These are phyloP conservation scores for Phallusia fumigata DNA, from an alignment of 23 tunicate genomes.

Conservation along the genomic window DNA sequence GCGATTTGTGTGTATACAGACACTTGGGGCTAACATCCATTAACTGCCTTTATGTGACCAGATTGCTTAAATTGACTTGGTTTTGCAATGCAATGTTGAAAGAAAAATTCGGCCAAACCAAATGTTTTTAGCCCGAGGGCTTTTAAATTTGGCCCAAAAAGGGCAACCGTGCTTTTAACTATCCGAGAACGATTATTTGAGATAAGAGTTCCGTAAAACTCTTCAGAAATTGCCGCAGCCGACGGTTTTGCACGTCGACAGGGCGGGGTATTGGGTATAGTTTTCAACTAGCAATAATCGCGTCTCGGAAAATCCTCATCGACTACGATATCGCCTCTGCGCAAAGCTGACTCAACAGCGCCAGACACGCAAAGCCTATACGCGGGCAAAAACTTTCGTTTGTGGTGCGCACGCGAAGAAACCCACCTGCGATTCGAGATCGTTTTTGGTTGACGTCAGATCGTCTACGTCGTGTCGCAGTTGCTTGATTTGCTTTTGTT, in stretches of 20 bases:
- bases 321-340: slow-evolving; percentile 50
- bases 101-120: too few species aligned
- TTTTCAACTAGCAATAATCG: slow-evolving; percentile 57
- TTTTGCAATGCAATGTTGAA: too few species aligned
- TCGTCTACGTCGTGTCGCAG: slow-evolving; percentile 80
- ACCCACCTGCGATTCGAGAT: slow-evolving; percentile 71
- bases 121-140: too few species aligned
- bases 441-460: slow-evolving; percentile 48
- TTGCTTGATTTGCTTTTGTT: slow-evolving; percentile 90
- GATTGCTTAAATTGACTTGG: too few species aligned
- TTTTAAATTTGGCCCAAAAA: too few species aligned
- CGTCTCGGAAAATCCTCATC: slow-evolving; percentile 54
- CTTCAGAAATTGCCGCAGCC: slow-evolving; percentile 49
- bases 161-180: too few species aligned
- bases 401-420: not conserved
- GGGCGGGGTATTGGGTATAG: slow-evolving; percentile 67
- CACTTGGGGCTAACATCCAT: too few species aligned
- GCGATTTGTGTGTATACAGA: too few species aligned
- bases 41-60: too few species aligned
- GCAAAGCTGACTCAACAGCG: slow-evolving; percentile 33
- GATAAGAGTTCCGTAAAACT: slow-evolving; percentile 25
- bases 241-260: slow-evolving; percentile 39
- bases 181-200: too few species aligned
- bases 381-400: not conserved
- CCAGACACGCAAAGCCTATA: not conserved